Base-by-base conservation (phyloP, 2,797 vertebrate species). In the Morelia viridis region DNA sequence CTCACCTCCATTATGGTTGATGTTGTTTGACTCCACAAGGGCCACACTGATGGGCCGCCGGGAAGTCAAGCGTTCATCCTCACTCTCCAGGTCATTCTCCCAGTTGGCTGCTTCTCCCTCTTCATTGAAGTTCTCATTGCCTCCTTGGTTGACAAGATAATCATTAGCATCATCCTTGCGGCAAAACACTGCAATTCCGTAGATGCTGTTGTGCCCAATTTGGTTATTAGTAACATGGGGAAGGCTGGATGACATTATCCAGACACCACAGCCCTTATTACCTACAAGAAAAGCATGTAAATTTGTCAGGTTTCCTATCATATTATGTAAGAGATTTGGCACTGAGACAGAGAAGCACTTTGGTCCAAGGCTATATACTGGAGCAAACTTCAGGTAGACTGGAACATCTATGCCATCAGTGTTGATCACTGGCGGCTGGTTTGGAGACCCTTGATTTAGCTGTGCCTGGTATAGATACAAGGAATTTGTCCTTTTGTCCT, bases 181-280 rank as follows among this genome's bases (percentile, higher is more conserved):
- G 97, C 98, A 99, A 95, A 99, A 98, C 91, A 99, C 98, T 0
- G 98, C 98, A 94, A 99, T 97, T 22, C 99, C 98, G 0, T 99
- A 99, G 96, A 99, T 98, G 92, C 98, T 98, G 95, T 99, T 99
- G 94, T 99, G 98, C 96, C 98, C 98, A 93, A 99, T 98, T 91
- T 98, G 97, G 96, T 98, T 99, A 93, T 97, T 98, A 58, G 98
- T 95, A 90, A 99, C 98, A 88, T 99, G 98, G 0, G 98, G 98
- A 87, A 99, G 98, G 96, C 99, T 99, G 92, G 98, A 99, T 0
- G 98, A 98, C 98, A 98, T 98, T 80, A 99, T 98, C 98, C 98
- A 99, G 91, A 99, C 98, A 0, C 99, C 98, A 46, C 99, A 99
- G 94, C 98, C 98, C 96, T 98, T 98, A 96, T 98, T 99, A 93